Evolutionary conservation across 2,888 invertebrate species (phyloP).

Genomic region (Lapara coniferarum): DNA sequence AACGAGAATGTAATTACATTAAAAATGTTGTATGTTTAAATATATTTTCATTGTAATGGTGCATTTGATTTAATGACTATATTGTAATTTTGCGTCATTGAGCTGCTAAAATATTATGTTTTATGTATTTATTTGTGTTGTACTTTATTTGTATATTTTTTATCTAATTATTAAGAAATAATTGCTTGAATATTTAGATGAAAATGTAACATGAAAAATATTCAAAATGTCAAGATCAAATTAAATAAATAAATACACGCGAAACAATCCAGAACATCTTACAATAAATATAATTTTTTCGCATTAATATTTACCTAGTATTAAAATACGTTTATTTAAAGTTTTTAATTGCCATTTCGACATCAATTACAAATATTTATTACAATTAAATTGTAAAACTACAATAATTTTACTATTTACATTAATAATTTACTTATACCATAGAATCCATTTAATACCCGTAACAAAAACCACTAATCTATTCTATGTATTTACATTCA

Average conservation of each 20-base stretch:
- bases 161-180: no score
- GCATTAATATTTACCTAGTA: conserved; percentile 4
- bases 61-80: neutral
- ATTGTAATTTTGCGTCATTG: no score
- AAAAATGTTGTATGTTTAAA: neutral
- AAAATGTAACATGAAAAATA: neutral
- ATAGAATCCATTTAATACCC: conserved; percentile 8
- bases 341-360: neutral
- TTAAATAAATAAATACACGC: neutral
- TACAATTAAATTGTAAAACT: no score
- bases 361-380: conserved; percentile 11
- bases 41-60: neutral
- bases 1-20: neutral
- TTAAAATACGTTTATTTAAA: conserved; percentile 12
- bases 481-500: conserved; percentile 6
- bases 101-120: no score
- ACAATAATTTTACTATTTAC: conserved; percentile 1
- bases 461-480: conserved; percentile 11
- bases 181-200: no score
- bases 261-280: neutral
- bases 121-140: no score
- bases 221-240: conserved; percentile 2
- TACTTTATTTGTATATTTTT: no score
- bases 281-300: neutral
- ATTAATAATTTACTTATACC: neutral